Evolutionary conservation across 2,888 invertebrate genomes (phyloP), one percentile per base, ranked within the genome.

Genomic region (Ectropis crepuscularia): DNA sequence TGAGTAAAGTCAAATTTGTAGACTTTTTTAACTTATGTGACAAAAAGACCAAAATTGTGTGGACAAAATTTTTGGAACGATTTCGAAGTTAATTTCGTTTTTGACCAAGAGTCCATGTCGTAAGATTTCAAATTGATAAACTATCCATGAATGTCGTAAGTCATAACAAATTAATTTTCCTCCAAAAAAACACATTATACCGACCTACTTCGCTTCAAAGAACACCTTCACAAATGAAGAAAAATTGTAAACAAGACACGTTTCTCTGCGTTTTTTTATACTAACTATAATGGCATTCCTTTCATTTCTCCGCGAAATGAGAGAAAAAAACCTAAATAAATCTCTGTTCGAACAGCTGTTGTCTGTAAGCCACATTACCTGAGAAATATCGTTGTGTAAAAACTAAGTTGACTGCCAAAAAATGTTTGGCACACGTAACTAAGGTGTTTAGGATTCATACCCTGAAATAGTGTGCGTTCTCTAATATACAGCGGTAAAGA

Each of bases 331-430:
- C 59, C 62, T 59, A 53, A 64, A 73, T 75, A 72, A 75, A 72
- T 73, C 70, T 71, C 65, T 51, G 57, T 69, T 66, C 62, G 70
- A 75, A 73, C 81, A 83, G 81, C 83, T 81, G 82, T 78, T 76
- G 71, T 71, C 74, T 73, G 69, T 69, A 72, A 53, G 69, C 77
- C 77, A 80, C 80, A 85, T 86, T 84, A 88, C 87, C 87, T 87
- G 87, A 76, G 81, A 79, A 77, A 80, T 80, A 78, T 79, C 64
- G 74, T 71, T 70, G 71, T 54, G 65, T 73, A 74, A 77, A 79
- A 75, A 72, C 49, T 45, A 53, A 57, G 63, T 45, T 53, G 50
- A 73, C 71, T 73, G 73, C 72, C 74, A 74, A 71, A 67, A 63
- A 70, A 70, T 68, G 50, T 71, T 73, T 74, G 74, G 74, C 74